Percentiles rank a stretch among this genome's conserved stretches.
These are phyloP conservation scores for Nannoperca obscura DNA, from an alignment of 2,797 vertebrate species.

Conservation along the genomic window DNA sequence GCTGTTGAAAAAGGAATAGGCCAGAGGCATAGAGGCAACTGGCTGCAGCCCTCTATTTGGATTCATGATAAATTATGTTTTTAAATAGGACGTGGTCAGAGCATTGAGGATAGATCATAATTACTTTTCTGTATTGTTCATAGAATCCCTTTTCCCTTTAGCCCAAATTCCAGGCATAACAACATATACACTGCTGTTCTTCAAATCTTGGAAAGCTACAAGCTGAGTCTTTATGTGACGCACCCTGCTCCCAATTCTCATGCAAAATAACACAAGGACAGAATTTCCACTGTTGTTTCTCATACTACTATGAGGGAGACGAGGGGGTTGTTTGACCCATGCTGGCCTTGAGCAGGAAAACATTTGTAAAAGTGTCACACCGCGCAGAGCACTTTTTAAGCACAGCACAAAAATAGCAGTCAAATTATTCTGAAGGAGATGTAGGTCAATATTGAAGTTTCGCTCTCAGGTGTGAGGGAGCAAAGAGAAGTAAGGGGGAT, in stretches of 20 bases:
- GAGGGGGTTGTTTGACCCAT: conserved; percentile 60
- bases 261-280: conserved; percentile 44
- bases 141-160: conserved; percentile 4
- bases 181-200: conserved; percentile 10
- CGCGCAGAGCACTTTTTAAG: conserved; percentile 55
- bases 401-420: conserved; percentile 78
- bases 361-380: conserved; percentile 83
- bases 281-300: conserved; percentile 40
- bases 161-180: conserved; percentile 16
- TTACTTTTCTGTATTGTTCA: conserved; percentile 20
- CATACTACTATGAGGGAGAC: conserved; percentile 27
- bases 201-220: conserved; percentile 11
- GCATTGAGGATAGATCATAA: conserved; percentile 31
- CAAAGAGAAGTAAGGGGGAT: conserved; percentile 1
- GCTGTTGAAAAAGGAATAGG: conserved; percentile 41
- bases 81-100: conserved; percentile 57
- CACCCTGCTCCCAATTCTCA: conserved; percentile 28
- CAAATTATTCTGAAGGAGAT: conserved; percentile 82
- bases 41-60: conserved; percentile 48
- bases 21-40: conserved; percentile 37
- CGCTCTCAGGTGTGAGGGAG: conserved; percentile 67
- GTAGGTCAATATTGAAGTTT: conserved; percentile 83
- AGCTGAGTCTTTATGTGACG: not conserved
- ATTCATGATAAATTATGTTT: conserved; percentile 55
- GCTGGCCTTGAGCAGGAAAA: conserved; percentile 73